Conservation (phyloP, 2,888 invertebrate genomes). For the Plagodis pulveraria region DNA sequence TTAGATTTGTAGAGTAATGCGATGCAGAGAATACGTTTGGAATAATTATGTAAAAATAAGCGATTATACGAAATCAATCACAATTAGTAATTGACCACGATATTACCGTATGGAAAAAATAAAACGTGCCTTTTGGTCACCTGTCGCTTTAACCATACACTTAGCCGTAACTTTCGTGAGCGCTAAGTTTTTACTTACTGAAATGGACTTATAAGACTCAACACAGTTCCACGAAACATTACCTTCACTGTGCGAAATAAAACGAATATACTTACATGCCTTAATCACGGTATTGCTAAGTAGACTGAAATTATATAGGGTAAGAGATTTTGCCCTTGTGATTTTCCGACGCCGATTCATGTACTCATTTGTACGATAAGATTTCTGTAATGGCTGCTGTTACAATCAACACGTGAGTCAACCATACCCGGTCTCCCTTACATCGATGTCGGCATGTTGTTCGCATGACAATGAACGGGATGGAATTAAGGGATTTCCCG, state of each 20-base stretch:
- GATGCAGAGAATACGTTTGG: not conserved
- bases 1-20: conserved; percentile 50
- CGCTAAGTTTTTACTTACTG: not conserved
- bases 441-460: too few relatives aligned
- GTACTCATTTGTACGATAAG: not conserved
- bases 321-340: not conserved
- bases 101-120: too few relatives aligned
- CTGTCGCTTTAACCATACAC: too few relatives aligned
- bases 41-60: not conserved
- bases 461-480: too few relatives aligned
- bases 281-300: not conserved
- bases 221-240: not conserved
- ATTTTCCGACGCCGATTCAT: not conserved
- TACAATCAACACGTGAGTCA: not conserved
- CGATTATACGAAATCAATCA: too few relatives aligned
- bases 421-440: not conserved
- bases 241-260: not conserved
- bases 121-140: too few relatives aligned
- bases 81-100: too few relatives aligned
- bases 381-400: not conserved
- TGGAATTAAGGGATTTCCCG: too few relatives aligned
- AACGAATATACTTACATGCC: not conserved
- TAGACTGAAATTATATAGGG: not conserved
- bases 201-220: not conserved
- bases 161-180: too few relatives aligned